phyloP scores from a whole-genome alignment of 2,113 vertebrate species.

The Agapornis roseicollis region DNA sequence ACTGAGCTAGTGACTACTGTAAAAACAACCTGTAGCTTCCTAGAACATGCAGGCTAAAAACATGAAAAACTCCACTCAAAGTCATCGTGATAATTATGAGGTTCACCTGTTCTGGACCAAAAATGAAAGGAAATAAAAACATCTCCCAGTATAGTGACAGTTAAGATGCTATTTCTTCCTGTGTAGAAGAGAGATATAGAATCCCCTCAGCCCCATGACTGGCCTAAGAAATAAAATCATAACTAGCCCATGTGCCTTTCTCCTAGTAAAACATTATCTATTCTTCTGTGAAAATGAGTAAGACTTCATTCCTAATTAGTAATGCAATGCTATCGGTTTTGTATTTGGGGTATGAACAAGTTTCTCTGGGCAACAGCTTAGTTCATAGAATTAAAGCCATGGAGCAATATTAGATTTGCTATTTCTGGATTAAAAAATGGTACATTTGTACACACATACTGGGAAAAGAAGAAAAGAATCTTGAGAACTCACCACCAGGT shows the following conservation, averaged over 20 bases:
- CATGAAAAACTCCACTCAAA: not conserved
- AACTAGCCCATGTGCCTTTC: not conserved
- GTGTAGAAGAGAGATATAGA: not conserved
- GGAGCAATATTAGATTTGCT: not conserved
- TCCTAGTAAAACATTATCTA: not conserved
- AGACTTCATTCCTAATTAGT: not conserved
- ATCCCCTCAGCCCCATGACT: not conserved
- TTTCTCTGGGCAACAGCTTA: not conserved
- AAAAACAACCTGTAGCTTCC: slow-evolving; percentile 27
- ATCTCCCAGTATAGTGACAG: not conserved
- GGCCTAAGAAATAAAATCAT: not conserved
- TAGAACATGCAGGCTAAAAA: not conserved
- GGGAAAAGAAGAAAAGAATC: not conserved
- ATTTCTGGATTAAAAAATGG: not conserved
- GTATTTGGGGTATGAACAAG: not conserved
- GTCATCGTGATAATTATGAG: not conserved
- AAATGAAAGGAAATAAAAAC: not conserved
- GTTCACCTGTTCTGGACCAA: not conserved
- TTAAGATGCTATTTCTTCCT: not conserved
- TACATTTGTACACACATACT: not conserved
- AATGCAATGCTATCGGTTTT: not conserved
- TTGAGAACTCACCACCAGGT: slow-evolving; percentile 84
- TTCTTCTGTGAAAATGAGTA: not conserved
- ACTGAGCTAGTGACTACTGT: not conserved
- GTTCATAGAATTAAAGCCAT: not conserved